Evolutionary conservation across 2,797 vertebrate genomes (phyloP).

Genomic region (Gobionotothen gibberifrons): DNA sequence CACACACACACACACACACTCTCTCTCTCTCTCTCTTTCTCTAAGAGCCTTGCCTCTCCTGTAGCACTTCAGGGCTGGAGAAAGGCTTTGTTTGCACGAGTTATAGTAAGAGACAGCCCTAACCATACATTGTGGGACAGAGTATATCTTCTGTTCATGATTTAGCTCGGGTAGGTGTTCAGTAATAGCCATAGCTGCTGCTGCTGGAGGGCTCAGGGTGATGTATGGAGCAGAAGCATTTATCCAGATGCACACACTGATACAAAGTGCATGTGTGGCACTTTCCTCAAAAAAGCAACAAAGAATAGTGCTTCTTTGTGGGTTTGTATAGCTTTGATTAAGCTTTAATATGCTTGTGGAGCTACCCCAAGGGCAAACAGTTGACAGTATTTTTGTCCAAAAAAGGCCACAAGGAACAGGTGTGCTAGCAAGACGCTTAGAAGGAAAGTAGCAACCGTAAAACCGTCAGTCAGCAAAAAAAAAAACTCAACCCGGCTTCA

Average conservation of each 20-base stretch:
- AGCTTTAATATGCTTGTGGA: background rate
- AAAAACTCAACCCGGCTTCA: constrained; percentile 21
- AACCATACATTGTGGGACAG: constrained; percentile 5
- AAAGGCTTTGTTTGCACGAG: constrained; percentile 11
- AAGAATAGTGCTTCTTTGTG: background rate
- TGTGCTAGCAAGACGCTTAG: constrained; percentile 61
- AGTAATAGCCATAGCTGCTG: background rate
- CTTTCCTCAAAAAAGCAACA: constrained; percentile 13
- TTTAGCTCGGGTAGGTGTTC: constrained; percentile 14
- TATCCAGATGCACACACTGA: constrained; percentile 23
- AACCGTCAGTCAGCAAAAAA: constrained; percentile 58
- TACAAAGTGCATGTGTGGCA: constrained; percentile 2
- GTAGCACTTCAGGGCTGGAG: constrained; percentile 22
- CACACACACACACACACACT: no score
- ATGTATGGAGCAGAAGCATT: constrained; percentile 33
- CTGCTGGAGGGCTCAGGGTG: constrained; percentile 23
- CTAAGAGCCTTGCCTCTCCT: background rate
- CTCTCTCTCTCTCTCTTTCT: no score
- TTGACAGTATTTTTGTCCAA: constrained; percentile 50
- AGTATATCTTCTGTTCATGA: constrained; percentile 12
- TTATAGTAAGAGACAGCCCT: constrained; percentile 16
- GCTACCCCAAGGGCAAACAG: background rate
- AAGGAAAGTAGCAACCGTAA: constrained; percentile 43
- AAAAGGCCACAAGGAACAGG: constrained; percentile 76
- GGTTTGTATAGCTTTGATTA: background rate